Percentiles rank a stretch among this genome's conserved stretches.
Conservation (phyloP, 2,113 vertebrate genomes). For the Pipra filicauda region DNA sequence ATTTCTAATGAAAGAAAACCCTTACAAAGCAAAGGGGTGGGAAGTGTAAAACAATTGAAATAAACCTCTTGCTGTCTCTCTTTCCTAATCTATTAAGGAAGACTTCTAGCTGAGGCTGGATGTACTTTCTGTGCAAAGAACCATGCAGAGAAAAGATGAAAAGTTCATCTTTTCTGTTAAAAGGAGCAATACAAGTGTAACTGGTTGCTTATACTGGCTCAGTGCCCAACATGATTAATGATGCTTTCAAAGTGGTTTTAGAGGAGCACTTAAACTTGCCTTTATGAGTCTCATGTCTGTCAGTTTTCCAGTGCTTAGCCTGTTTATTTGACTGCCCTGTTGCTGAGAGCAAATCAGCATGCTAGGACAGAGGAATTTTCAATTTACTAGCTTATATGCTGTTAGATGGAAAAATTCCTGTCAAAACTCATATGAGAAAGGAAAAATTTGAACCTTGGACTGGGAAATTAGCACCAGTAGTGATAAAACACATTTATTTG, state of each 20-base stretch:
- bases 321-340: neutral
- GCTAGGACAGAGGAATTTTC: neutral
- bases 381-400: neutral
- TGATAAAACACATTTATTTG: neutral
- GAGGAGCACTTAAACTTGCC: slow-evolving; percentile 30
- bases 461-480: neutral
- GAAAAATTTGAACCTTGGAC: neutral
- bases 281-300: slow-evolving; percentile 4
- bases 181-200: slow-evolving; percentile 5
- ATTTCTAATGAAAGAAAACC: neutral
- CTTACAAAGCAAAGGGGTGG: neutral
- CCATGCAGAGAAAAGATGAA: neutral
- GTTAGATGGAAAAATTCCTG: neutral
- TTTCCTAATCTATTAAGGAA: neutral
- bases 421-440: neutral
- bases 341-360: neutral
- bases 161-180: neutral
- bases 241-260: slow-evolving; percentile 30
- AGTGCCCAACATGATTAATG: slow-evolving; percentile 22
- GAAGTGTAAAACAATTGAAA: neutral
- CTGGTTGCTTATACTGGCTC: slow-evolving; percentile 9
- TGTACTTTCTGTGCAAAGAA: neutral
- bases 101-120: neutral
- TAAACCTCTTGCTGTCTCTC: neutral
- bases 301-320: neutral